Evolutionary conservation across 2,113 vertebrate genomes (phyloP), one percentile per base, ranked within the genome.

Genomic region (Misgurnus mizolepis): DNA sequence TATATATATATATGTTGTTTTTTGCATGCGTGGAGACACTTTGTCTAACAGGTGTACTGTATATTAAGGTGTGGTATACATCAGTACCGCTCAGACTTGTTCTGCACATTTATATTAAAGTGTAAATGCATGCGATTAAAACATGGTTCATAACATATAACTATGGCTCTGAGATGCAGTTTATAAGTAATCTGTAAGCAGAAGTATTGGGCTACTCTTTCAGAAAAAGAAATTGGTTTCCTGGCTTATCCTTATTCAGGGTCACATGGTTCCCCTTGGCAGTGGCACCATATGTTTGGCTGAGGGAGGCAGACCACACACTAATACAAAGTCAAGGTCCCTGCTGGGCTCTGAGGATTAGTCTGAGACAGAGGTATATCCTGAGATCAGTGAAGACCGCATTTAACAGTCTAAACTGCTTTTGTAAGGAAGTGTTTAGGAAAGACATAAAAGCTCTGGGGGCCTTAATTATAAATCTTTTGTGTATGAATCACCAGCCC

Each of bases 291-390:
- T 7, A 61, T 4, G n/a, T 74, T 18, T 74, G 55, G 22, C 71
- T 74, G 55, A 61, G n/a, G 71, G 55, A 74, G 71, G 71, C 58
- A 61, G 71, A 74, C 71, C 71, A 60, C 71, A 74, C 55, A 73
- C 71, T 73, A 60, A 45, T 14, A 69, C 55, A 73, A n/a, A 73
- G 39, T 73, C 39, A 45, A 60, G 50, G 40, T 73, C 70, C 43
- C 53, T 73, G 17, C 40, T 2, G 55, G 70, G 39, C 55, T 60
- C 53, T 40, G 69, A 43, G 70, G 17, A n/a, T 60, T 73, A 73
- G 70, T 45, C 55, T 73, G 71, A 73, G 55, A 60, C 55, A 45
- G 40, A 58, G 40, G n/a, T 12, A 60, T 22, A 73, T 22, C 17
- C 2, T 74, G 71, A 58, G n/a, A n/a, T 58, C n/a, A 74, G n/a